A percentile compares a stretch with the other conserved stretches of the same genome.
Conservation (phyloP, 2,888 invertebrate genomes). For the Folsomia candida region DNA sequence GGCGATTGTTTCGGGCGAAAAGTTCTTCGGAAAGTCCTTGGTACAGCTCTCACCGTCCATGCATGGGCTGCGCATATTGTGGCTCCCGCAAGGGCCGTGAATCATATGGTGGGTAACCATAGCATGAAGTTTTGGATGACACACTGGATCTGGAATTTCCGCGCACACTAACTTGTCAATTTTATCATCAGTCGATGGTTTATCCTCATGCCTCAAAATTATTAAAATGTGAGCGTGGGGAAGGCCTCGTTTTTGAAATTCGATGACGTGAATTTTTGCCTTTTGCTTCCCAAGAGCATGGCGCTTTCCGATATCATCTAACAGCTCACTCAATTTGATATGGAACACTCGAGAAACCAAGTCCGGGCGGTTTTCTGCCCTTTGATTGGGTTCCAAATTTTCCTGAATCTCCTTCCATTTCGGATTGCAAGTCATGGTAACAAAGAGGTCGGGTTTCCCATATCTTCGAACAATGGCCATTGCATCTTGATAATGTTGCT, state of each 20-base stretch:
- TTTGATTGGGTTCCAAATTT: too few species aligned
- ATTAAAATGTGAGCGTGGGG: too few species aligned
- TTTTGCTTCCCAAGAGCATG: slow-evolving; percentile 41
- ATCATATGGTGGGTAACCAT: slow-evolving; percentile 53
- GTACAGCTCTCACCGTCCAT: slow-evolving; percentile 54
- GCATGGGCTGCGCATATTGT: slow-evolving; percentile 53
- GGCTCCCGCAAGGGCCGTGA: slow-evolving; percentile 54
- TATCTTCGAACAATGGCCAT: slow-evolving; percentile 55
- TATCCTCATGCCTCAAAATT: slow-evolving; percentile 23
- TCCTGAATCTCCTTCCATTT: too few species aligned
- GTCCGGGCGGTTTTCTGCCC: slow-evolving; percentile 54
- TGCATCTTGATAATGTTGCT: slow-evolving; percentile 54
- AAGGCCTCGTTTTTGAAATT: too few species aligned
- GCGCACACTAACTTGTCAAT: too few species aligned
- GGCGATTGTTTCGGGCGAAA: slow-evolving; percentile 48
- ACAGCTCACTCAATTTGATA: slow-evolving; percentile 51
- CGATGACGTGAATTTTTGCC: slow-evolving; percentile 47
- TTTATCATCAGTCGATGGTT: slow-evolving; percentile 21
- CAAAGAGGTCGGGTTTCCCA: too few species aligned
- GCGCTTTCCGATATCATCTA: slow-evolving; percentile 40
- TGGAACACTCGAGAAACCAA: slow-evolving; percentile 53
- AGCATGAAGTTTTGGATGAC: slow-evolving; percentile 50
- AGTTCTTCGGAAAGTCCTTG: slow-evolving; percentile 54
- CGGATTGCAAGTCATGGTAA: too few species aligned
- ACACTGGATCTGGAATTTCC: slow-evolving; percentile 51